A percentile compares a stretch with the other conserved stretches of the same genome.
Evolutionary conservation across 2,888 invertebrate genomes (phyloP).

Genomic region (Morpho helenor): DNA sequence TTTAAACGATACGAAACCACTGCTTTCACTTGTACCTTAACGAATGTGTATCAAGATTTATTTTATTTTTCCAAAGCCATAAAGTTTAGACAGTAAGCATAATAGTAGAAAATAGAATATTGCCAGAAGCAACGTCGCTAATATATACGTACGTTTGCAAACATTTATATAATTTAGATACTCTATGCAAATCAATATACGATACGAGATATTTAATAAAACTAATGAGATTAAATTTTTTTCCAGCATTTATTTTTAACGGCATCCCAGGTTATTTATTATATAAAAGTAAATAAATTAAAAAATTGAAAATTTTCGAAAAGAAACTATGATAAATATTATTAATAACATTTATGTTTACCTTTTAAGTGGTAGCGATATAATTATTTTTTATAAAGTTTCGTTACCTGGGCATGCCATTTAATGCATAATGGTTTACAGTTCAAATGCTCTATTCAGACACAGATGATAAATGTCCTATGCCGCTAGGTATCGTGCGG

Average conservation of each 20-base stretch:
- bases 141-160: slow-evolving; percentile 56
- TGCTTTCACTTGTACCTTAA: slow-evolving; percentile 67
- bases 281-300: no score
- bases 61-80: slow-evolving; percentile 74
- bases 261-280: slow-evolving; percentile 25
- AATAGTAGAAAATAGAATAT: slow-evolving; percentile 62
- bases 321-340: no score
- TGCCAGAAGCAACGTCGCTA: slow-evolving; percentile 55
- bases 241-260: slow-evolving; percentile 62
- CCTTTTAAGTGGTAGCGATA: no score
- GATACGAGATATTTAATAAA: slow-evolving; percentile 23
- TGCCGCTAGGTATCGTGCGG: slow-evolving; percentile 90
- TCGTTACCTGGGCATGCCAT: slow-evolving; percentile 20
- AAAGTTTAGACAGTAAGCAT: slow-evolving; percentile 59
- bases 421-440: slow-evolving; percentile 42
- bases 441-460: slow-evolving; percentile 37
- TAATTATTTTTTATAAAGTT: slow-evolving; percentile 2
- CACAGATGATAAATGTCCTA: slow-evolving; percentile 66
- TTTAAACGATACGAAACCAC: slow-evolving; percentile 54
- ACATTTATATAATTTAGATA: slow-evolving; percentile 32
- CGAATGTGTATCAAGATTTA: slow-evolving; percentile 47
- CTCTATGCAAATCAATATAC: not conserved
- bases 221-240: slow-evolving; percentile 56
- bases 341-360: no score
- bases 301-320: no score